Conservation (phyloP, 64 coral and sea anemone genomes). For the Porites australiensis region DNA sequence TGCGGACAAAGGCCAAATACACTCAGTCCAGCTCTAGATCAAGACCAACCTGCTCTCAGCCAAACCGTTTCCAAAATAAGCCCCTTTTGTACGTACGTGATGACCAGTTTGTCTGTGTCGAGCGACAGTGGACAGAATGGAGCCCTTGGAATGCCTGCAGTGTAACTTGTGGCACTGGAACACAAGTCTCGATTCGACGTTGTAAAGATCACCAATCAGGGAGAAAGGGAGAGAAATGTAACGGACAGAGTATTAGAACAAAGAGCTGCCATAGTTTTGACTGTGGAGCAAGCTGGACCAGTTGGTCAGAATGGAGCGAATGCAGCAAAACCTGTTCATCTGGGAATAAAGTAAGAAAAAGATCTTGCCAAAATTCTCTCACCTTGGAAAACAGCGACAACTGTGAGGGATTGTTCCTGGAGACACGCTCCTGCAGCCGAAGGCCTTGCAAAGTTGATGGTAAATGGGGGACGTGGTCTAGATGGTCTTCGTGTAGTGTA, state of each 20-base stretch:
- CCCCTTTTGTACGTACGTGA: slow-evolving; percentile 49
- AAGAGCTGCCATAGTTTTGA: slow-evolving; percentile 50
- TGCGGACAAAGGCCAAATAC: slow-evolving; percentile 30
- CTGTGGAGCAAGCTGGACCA: slow-evolving; percentile 53
- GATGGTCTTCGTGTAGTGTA: slow-evolving; percentile 61
- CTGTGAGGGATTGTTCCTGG: slow-evolving; percentile 55
- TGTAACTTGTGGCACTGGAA: slow-evolving; percentile 65
- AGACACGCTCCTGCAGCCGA: slow-evolving; percentile 44
- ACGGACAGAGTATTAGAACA: slow-evolving; percentile 40
- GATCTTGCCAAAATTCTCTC: slow-evolving; percentile 49
- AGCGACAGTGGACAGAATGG: slow-evolving; percentile 77
- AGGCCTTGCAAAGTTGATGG: slow-evolving; percentile 17
- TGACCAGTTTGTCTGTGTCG: slow-evolving; percentile 61
- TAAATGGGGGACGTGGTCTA: slow-evolving; percentile 51
- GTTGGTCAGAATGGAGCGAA: slow-evolving; percentile 70
- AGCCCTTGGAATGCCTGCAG: slow-evolving; percentile 64
- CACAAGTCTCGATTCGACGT: slow-evolving; percentile 40
- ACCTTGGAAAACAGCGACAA: background rate
- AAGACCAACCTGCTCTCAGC: slow-evolving; percentile 51
- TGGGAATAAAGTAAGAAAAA: slow-evolving; percentile 62
- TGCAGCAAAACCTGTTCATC: slow-evolving; percentile 71
- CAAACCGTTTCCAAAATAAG: slow-evolving; percentile 53
- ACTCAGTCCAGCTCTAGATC: slow-evolving; percentile 53
- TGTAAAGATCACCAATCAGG: slow-evolving; percentile 62
- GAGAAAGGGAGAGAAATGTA: slow-evolving; percentile 49